These are phyloP conservation scores for Magallana angulata DNA, from an alignment of 1,140 invertebrate species.

Conservation along the genomic window DNA sequence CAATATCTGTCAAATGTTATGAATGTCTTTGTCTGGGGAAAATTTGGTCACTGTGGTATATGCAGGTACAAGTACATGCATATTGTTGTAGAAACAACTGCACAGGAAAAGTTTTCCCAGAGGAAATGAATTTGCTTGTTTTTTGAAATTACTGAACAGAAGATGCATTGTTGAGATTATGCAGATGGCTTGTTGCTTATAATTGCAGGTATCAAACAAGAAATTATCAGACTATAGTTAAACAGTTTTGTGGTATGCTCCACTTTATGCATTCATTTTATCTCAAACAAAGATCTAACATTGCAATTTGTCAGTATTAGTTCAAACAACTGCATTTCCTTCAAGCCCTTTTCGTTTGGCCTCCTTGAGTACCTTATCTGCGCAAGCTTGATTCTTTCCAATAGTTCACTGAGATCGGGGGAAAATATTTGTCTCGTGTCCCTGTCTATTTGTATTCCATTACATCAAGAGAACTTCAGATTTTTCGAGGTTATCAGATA, in stretches of 20 bases:
- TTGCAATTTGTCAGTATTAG: slow-evolving; percentile 19
- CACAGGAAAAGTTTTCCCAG: neutral
- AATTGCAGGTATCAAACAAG: slow-evolving; percentile 5
- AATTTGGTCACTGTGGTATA: neutral
- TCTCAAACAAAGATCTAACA: slow-evolving; percentile 6
- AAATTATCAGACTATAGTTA: slow-evolving; percentile 7
- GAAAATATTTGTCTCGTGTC: slow-evolving; percentile 25
- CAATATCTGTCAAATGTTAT: slow-evolving; percentile 7
- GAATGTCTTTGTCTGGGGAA: neutral
- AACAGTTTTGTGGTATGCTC: neutral
- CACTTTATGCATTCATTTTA: neutral
- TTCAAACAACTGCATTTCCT: slow-evolving; percentile 20
- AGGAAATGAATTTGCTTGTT: neutral
- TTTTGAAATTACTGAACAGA: neutral
- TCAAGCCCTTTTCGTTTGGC: neutral
- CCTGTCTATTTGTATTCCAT: slow-evolving; percentile 10
- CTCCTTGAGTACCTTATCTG: slow-evolving; percentile 14
- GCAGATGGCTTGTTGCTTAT: neutral
- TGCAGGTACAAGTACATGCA: neutral
- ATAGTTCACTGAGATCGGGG: neutral
- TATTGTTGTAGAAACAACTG: neutral
- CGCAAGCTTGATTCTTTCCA: neutral
- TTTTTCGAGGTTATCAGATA: slow-evolving; percentile 23
- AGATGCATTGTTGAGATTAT: neutral
- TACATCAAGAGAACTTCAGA: slow-evolving; percentile 10